These are phyloP conservation scores for Aphelinus atriplicis DNA, from an alignment of 1,140 invertebrate genomes.

Conservation along the genomic window DNA sequence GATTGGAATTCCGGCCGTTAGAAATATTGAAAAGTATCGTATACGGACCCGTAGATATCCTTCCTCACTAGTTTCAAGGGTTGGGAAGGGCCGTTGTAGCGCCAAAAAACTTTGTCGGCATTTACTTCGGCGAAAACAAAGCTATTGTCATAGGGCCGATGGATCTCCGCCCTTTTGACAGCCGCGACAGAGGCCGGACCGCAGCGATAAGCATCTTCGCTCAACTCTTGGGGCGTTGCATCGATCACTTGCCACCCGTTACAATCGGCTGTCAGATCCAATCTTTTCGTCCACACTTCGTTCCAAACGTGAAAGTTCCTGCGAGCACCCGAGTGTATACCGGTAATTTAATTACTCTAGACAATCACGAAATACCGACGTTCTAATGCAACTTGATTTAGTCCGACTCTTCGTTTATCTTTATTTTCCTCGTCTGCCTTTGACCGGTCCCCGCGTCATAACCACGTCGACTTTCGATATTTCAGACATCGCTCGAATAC, in stretches of 20 bases:
- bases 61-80: conserved; percentile 83
- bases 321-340: conserved; percentile 1
- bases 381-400: background rate
- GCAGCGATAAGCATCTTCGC: conserved; percentile 81
- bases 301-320: conserved; percentile 97
- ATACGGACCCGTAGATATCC: conserved; percentile 72
- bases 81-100: conserved; percentile 81
- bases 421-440: too few species aligned
- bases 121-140: conserved; percentile 91
- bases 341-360: background rate
- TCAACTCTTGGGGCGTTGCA: conserved; percentile 89
- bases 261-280: conserved; percentile 77
- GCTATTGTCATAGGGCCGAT: conserved; percentile 81
- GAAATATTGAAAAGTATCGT: conserved; percentile 43
- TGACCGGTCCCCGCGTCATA: too few species aligned
- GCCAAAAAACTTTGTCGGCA: conserved; percentile 88
- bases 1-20: background rate
- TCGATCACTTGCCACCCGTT: conserved; percentile 94
- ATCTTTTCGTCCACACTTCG: conserved; percentile 91
- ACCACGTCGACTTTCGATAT: too few species aligned
- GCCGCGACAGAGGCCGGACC: conserved; percentile 85
- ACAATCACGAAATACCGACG: background rate
- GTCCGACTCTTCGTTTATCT: too few species aligned
- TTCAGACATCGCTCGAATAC: too few species aligned
- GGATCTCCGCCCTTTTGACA: conserved; percentile 83